phyloP scores from a whole-genome alignment of 2,797 vertebrate species.

The Podarcis siculus region DNA sequence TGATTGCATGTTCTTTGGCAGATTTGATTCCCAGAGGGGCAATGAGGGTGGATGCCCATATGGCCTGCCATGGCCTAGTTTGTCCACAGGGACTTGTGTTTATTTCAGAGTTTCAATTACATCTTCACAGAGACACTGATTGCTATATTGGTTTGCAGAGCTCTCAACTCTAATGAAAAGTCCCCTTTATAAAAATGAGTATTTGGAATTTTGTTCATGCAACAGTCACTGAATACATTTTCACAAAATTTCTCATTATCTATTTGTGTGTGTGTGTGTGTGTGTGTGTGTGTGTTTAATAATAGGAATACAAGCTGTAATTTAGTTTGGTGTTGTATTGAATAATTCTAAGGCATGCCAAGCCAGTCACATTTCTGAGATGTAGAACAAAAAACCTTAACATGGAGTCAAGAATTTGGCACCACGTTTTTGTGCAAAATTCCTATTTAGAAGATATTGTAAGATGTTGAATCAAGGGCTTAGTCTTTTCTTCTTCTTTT shows the following conservation, averaged over 20 bases:
- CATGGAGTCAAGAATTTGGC: neutral
- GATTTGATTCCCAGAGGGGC: neutral
- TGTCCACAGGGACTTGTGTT: neutral
- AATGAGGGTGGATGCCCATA: neutral
- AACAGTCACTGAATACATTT: neutral
- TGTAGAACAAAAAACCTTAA: conserved; percentile 16
- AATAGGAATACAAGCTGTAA: neutral
- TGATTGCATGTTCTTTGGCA: neutral
- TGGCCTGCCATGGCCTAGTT: neutral
- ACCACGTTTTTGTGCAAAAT: neutral
- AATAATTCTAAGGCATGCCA: neutral
- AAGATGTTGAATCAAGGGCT: conserved; percentile 35
- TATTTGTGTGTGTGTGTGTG: neutral
- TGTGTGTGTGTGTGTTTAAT: neutral
- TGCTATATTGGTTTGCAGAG: neutral
- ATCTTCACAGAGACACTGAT: neutral
- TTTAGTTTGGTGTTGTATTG: neutral
- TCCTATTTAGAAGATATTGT: conserved; percentile 22
- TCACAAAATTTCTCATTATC: neutral
- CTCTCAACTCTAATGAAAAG: neutral
- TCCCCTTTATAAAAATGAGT: neutral
- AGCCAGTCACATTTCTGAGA: neutral
- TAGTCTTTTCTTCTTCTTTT: conserved; percentile 27
- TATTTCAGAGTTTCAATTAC: neutral
- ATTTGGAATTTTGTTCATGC: neutral